Percentiles rank a stretch among this genome's conserved stretches.
phyloP scores from a whole-genome alignment of 2,888 invertebrate species.

The Leptinotarsa haldemani region DNA sequence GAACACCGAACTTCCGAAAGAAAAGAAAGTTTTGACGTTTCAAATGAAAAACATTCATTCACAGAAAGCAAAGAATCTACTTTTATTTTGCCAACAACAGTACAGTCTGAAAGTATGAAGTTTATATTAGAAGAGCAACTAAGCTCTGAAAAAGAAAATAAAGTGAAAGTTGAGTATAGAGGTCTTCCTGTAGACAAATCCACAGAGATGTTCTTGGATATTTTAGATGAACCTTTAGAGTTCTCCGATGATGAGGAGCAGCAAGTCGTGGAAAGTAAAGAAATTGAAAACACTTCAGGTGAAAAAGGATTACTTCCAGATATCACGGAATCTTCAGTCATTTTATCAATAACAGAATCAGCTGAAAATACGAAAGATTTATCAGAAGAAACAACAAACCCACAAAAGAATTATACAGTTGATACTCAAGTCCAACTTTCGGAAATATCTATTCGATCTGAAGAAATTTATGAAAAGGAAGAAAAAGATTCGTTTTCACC shows the following conservation, averaged over 20 bases:
- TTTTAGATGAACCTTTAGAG: constrained; percentile 53
- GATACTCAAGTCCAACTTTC: background rate
- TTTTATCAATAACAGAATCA: no score
- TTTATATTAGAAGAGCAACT: no score
- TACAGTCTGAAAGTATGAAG: background rate
- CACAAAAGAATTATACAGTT: background rate
- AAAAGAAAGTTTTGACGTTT: no score
- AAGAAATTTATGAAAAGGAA: background rate
- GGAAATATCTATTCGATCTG: background rate
- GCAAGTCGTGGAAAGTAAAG: background rate
- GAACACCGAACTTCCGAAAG: constrained; percentile 19
- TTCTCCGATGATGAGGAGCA: constrained; percentile 52
- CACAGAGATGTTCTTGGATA: constrained; percentile 47
- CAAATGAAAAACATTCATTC: no score
- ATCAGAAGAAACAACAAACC: background rate
- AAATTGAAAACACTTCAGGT: background rate
- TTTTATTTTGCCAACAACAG: background rate
- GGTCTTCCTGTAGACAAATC: constrained; percentile 51
- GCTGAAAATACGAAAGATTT: background rate
- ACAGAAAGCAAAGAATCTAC: background rate
- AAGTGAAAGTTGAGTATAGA: constrained; percentile 41
- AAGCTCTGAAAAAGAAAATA: no score
- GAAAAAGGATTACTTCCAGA: background rate
- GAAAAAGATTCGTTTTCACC: background rate
- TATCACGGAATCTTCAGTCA: background rate